These are phyloP conservation scores for Calosoma granatense DNA, from an alignment of 1,140 invertebrate species.

Conservation along the genomic window DNA sequence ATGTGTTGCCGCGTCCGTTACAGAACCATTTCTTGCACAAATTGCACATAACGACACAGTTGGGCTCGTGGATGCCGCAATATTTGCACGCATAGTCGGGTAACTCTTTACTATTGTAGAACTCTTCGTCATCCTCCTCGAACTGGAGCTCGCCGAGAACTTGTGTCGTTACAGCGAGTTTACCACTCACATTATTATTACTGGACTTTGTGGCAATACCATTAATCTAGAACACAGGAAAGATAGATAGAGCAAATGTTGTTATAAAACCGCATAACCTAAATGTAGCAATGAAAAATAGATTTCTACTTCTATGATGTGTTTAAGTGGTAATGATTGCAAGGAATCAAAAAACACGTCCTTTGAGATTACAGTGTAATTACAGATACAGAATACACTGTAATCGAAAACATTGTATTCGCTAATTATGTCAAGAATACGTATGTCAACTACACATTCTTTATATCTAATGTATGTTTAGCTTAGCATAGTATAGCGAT, in stretches of 20 bases:
- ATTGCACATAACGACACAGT: slow-evolving; percentile 96
- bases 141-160: slow-evolving; percentile 75
- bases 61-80: slow-evolving; percentile 97
- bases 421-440: no score
- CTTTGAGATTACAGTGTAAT: no score
- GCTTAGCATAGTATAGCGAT: no score
- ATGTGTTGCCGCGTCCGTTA: slow-evolving; percentile 96
- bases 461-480: no score
- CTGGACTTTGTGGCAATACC: slow-evolving; percentile 40
- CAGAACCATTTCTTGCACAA: slow-evolving; percentile 99
- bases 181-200: slow-evolving; percentile 54
- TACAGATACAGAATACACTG: no score
- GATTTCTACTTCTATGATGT: no score
- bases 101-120: slow-evolving; percentile 78
- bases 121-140: slow-evolving; percentile 85
- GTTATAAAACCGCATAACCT: background rate
- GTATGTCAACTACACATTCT: no score
- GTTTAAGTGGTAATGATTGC: no score
- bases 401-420: no score
- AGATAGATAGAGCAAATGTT: background rate
- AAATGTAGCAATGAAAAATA: no score
- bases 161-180: slow-evolving; percentile 60
- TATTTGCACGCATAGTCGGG: slow-evolving; percentile 96
- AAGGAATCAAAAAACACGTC: no score
- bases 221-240: slow-evolving; percentile 48